Base-by-base conservation (phyloP, 2,888 invertebrate species). In the Baccha elongata region DNA sequence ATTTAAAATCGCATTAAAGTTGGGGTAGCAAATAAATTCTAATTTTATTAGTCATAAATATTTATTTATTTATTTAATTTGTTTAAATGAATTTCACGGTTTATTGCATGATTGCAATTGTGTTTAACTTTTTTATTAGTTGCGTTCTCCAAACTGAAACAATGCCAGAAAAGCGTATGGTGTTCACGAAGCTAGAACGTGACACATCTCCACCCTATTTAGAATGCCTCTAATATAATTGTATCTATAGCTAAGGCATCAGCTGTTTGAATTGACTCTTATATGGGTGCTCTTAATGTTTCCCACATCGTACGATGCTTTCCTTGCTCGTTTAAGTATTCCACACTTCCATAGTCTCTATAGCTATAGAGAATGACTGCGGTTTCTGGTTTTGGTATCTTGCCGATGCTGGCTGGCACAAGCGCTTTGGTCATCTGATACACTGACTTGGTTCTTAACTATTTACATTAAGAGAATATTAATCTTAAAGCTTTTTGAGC, bases 161-260 rank as follows among this genome's bases (percentile, higher is more conserved):
- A 46, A 46, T 62, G 60, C 48, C 23, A 79, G 62, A 52, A 37
- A 11, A 74, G 67, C 35, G 37, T 37, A 13, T 37, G 21, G 23
- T 74, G 65, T 71, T 23, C 76, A 81, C 81, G 76, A 65, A 67
- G 62, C 29, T 62, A 19, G 67, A 81, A 65, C 76, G 67, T 81
- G 76, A 17, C 26, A 46, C 32, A 13, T 23, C 8, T 2, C 13
- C 11, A 35, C 17, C 32, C 19, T 15, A 26, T 11, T 1, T 32
- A 8, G 8, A 32, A 32, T 32, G 8, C 5, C n/a, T n/a, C n/a
- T n/a, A n/a, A 13, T 26, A 29, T 0, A 6, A 46, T 23, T 3
- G 17, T 53, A 19, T 53, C n/a, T 32, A 21, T 3, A 58, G 40
- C 37, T 40, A 40, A n/a, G 44, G 55, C 50, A 80, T 65, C 80